phyloP scores from a whole-genome alignment of 1,140 invertebrate species.

The Caenorhabditis brenneri region DNA sequence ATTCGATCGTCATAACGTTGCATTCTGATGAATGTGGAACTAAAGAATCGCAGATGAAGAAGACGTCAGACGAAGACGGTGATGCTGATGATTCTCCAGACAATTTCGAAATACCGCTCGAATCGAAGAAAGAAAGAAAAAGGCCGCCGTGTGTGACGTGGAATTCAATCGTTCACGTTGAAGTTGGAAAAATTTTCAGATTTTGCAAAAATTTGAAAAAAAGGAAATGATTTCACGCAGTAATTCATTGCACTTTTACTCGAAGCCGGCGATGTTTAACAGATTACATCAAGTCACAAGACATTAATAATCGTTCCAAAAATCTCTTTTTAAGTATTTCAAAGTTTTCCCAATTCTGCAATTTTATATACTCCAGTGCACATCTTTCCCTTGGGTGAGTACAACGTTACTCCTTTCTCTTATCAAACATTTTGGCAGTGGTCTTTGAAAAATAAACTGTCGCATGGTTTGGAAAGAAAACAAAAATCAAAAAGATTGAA shows the following conservation, averaged over 20 bases:
- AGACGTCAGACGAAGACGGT: too few relatives aligned
- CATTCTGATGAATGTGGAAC: slow-evolving; percentile 20
- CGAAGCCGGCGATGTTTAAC: too few relatives aligned
- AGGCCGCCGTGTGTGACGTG: too few relatives aligned
- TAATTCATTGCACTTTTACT: too few relatives aligned
- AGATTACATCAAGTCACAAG: too few relatives aligned
- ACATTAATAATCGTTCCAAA: too few relatives aligned
- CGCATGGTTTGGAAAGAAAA: neutral
- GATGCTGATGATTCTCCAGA: neutral
- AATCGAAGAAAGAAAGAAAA: neutral
- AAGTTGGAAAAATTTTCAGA: too few relatives aligned
- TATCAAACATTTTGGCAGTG: neutral
- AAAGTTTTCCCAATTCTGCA: too few relatives aligned
- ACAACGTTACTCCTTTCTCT: neutral
- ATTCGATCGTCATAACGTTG: slow-evolving; percentile 26
- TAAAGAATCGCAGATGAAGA: slow-evolving; percentile 1
- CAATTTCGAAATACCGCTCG: neutral
- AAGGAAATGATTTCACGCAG: too few relatives aligned
- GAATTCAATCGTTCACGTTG: too few relatives aligned
- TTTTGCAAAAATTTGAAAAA: too few relatives aligned
- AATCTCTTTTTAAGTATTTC: too few relatives aligned
- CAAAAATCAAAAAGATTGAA: neutral
- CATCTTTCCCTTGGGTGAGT: neutral
- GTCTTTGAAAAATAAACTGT: neutral
- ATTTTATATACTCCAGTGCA: neutral